Conservation (phyloP, 2,113 vertebrate species). For the Thryonomys swinderianus region DNA sequence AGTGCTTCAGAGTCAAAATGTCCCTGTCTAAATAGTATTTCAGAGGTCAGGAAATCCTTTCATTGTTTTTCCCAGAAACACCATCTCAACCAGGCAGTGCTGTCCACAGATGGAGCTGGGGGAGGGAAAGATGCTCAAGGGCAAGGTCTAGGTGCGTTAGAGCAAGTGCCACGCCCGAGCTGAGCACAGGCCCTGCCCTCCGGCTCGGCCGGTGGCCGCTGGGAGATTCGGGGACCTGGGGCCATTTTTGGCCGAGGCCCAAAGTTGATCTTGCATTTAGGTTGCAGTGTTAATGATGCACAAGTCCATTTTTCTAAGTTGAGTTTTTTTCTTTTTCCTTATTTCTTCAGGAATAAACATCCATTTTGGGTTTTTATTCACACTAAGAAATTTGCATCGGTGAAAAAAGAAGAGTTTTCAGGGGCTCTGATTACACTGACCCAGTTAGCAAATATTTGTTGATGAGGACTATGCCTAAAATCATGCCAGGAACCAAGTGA, state of each 20-base stretch:
- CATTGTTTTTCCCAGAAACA: neutral
- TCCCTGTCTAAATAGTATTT: neutral
- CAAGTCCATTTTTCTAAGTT: neutral
- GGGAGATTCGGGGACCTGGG: neutral
- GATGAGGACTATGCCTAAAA: neutral
- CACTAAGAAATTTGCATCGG: neutral
- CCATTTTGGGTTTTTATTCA: neutral
- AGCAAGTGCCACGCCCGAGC: neutral
- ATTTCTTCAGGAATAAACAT: neutral
- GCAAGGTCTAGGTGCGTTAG: accelerated
- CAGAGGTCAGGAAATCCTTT: neutral
- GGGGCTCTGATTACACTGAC: neutral
- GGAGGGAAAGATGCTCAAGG: neutral
- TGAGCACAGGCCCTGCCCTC: neutral
- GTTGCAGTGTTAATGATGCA: neutral
- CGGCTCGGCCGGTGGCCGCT: neutral
- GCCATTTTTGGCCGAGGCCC: neutral
- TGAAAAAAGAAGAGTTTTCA: neutral
- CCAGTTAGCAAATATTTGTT: neutral
- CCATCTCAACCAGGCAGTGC: neutral
- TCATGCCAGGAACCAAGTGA: neutral
- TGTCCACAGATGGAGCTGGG: neutral
- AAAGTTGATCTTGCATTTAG: neutral
- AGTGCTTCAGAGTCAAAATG: neutral
- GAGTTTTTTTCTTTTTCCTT: neutral